phyloP scores from a whole-genome alignment of 2,888 invertebrate species.

The Zygothrica quintamaculata region DNA sequence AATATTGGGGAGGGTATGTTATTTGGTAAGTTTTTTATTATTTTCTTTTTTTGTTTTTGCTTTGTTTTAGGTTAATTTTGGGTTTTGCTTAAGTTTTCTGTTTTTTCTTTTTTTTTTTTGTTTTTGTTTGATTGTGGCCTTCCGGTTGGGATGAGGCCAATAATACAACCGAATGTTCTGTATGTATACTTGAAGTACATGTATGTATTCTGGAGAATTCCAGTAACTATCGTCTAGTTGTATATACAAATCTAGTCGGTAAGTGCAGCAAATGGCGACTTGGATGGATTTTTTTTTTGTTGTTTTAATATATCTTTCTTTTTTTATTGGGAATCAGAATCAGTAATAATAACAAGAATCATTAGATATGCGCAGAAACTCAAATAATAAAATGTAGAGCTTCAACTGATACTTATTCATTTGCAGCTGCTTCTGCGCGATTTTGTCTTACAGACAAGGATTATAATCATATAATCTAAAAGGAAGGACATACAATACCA shows the following conservation, averaged over 20 bases:
- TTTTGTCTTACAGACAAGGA: conserved; percentile 57
- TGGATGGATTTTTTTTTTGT: conserved; percentile 60
- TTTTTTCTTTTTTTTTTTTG: conserved; percentile 24
- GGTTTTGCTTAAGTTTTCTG: background rate
- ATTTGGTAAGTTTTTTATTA: conserved; percentile 23
- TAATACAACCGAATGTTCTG: conserved; percentile 66
- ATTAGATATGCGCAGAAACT: conserved; percentile 29
- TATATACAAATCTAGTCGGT: conserved; percentile 68
- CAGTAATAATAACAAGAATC: conserved; percentile 29
- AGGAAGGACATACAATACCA: conserved; percentile 17
- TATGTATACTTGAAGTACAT: conserved; percentile 60
- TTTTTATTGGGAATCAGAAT: conserved; percentile 21
- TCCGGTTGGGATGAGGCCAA: conserved; percentile 37
- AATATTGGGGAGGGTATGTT: conserved; percentile 23
- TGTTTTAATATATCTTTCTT: conserved; percentile 10
- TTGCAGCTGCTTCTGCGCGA: conserved; percentile 13
- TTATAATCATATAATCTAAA: conserved; percentile 25
- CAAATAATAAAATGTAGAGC: background rate
- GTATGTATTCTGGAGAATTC: conserved; percentile 2
- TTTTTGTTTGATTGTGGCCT: conserved; percentile 55
- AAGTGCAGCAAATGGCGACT: conserved; percentile 64
- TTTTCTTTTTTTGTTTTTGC: background rate
- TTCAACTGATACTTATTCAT: background rate
- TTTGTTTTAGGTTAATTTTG: conserved; percentile 7
- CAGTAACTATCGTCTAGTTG: conserved; percentile 21